Conservation (phyloP, 53 echinoderm and acorn worm species). For the Henricia sp. region DNA sequence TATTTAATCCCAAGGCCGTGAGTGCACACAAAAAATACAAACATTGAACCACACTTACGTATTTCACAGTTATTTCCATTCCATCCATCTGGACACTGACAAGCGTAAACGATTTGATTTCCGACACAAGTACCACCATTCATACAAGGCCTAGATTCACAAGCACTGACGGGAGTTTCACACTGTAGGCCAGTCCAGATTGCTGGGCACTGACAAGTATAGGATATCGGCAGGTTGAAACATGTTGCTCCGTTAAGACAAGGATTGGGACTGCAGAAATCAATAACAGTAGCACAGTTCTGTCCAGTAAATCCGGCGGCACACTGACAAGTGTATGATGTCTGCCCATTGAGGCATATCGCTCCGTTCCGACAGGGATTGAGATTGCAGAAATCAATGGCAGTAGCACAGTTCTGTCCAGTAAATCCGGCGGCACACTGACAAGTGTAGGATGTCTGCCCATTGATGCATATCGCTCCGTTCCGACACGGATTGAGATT, state of each 20-base stretch:
- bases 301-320: slow-evolving; percentile 28
- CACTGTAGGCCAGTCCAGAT: slow-evolving; percentile 69
- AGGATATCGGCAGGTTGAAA: slow-evolving; percentile 36
- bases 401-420: neutral
- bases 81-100: slow-evolving; percentile 50
- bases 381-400: neutral
- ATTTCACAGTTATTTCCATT: slow-evolving; percentile 38
- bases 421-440: slow-evolving; percentile 30
- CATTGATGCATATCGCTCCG: slow-evolving; percentile 61
- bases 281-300: slow-evolving; percentile 14
- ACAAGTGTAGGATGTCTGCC: slow-evolving; percentile 41
- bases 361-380: slow-evolving; percentile 34
- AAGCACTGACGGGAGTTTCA: slow-evolving; percentile 30
- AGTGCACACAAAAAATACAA: neutral
- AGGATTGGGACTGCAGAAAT: slow-evolving; percentile 11
- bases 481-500: slow-evolving; percentile 55
- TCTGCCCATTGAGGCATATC: neutral
- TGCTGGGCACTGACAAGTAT: slow-evolving; percentile 58
- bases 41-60: slow-evolving; percentile 13
- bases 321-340: slow-evolving; percentile 66
- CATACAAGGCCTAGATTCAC: slow-evolving; percentile 44
- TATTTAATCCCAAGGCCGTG: too few relatives aligned
- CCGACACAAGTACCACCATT: slow-evolving; percentile 71
- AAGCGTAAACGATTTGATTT: slow-evolving; percentile 21
- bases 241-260: slow-evolving; percentile 82